Conservation (phyloP, 92 coral and sea anemone species). For the Epizoanthus illoricatus region DNA sequence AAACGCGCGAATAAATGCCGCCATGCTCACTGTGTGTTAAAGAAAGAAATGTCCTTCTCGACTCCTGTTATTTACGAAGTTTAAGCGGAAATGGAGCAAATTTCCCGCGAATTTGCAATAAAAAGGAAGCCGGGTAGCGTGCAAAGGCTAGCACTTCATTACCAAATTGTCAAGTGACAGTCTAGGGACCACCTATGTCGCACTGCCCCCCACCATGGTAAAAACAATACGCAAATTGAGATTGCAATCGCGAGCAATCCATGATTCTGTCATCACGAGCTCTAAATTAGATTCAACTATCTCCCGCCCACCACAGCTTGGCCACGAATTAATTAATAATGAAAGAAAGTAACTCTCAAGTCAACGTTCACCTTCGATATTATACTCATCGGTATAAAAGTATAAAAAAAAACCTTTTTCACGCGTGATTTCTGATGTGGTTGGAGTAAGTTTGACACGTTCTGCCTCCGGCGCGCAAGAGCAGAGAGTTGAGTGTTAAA, state of each 20-base stretch:
- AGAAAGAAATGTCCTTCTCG: slow-evolving; percentile 26
- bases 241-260: slow-evolving; percentile 63
- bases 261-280: slow-evolving; percentile 63
- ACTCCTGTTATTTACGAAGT: slow-evolving; percentile 51
- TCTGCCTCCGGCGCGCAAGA: too few relatives aligned
- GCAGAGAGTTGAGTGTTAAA: too few relatives aligned
- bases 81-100: slow-evolving; percentile 63
- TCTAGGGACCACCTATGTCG: slow-evolving; percentile 52
- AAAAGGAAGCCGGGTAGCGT: slow-evolving; percentile 46
- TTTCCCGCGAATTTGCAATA: slow-evolving; percentile 56
- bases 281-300: slow-evolving; percentile 66
- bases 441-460: too few relatives aligned
- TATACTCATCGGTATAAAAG: neutral
- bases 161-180: slow-evolving; percentile 64
- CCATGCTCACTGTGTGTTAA: neutral
- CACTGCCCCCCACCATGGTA: slow-evolving; percentile 51
- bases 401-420: neutral
- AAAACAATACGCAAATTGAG: slow-evolving; percentile 50
- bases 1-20: slow-evolving; percentile 1
- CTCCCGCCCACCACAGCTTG: slow-evolving; percentile 61
- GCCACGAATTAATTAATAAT: slow-evolving; percentile 59
- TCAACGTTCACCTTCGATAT: slow-evolving; percentile 16
- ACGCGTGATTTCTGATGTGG: too few relatives aligned
- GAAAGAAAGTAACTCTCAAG: slow-evolving; percentile 49
- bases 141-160: slow-evolving; percentile 69